Evolutionary conservation across 92 coral and sea anemone genomes (phyloP).

Genomic region (Anthopleura xanthogrammica): DNA sequence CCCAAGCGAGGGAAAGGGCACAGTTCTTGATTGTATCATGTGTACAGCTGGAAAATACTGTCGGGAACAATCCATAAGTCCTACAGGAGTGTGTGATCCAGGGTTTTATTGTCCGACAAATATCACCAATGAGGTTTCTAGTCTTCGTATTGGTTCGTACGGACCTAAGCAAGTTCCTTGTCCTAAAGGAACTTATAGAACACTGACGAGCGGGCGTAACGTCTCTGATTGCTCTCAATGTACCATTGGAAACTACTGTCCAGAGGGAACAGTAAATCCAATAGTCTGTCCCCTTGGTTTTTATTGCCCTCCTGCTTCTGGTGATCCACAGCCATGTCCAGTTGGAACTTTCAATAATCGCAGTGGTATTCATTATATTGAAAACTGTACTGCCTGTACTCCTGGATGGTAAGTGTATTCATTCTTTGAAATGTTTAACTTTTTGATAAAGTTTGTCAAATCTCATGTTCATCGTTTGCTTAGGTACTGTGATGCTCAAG

Average conservation of each 20-base stretch:
- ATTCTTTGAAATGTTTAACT: background rate
- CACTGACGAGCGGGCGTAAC: constrained; percentile 67
- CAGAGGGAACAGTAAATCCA: constrained; percentile 75
- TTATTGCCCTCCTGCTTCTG: constrained; percentile 91
- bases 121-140: constrained; percentile 92
- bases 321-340: constrained; percentile 98
- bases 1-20: constrained; percentile 55
- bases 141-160: constrained; percentile 89
- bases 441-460: background rate
- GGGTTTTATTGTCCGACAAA: constrained; percentile 98
- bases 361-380: constrained; percentile 67
- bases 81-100: constrained; percentile 68
- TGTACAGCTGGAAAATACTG: constrained; percentile 97
- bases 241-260: constrained; percentile 76
- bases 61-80: constrained; percentile 60
- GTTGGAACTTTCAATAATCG: constrained; percentile 78
- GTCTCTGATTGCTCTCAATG: constrained; percentile 78
- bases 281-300: constrained; percentile 71
- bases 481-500: constrained; percentile 99
- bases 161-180: constrained; percentile 92
- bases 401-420: constrained; percentile 84
- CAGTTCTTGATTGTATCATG: constrained; percentile 65
- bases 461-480: too few relatives aligned
- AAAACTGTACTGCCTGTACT: constrained; percentile 88
- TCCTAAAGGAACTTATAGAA: constrained; percentile 84